Percentiles rank a stretch among this genome's conserved stretches.
Conservation (phyloP, 2,888 invertebrate genomes). For the Liposcelis brunnea region DNA sequence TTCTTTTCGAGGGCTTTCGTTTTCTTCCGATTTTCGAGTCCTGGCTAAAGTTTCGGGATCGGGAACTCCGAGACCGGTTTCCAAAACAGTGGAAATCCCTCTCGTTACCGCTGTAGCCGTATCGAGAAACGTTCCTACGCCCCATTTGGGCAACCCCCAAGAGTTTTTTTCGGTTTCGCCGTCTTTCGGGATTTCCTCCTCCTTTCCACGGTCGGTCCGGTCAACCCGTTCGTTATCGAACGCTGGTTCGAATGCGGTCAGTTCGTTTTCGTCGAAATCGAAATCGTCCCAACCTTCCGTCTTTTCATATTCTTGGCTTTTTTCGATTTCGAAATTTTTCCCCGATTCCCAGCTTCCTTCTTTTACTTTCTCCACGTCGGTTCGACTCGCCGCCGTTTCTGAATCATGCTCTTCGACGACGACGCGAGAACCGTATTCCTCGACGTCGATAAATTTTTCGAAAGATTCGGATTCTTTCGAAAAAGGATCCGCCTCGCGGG, state of each 20-base stretch:
- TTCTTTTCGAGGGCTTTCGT: conserved; percentile 15
- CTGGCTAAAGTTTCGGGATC: conserved; percentile 61
- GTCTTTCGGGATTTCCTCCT: too few relatives aligned
- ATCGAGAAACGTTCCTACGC: conserved; percentile 51
- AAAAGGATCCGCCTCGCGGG: too few relatives aligned
- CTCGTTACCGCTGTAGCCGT: conserved; percentile 66
- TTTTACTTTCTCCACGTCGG: neutral
- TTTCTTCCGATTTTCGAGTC: conserved; percentile 23
- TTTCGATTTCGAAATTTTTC: neutral
- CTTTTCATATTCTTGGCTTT: conserved; percentile 14
- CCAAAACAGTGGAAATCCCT: conserved; percentile 58
- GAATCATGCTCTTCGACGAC: too few relatives aligned
- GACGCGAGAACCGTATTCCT: too few relatives aligned
- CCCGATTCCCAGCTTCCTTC: neutral
- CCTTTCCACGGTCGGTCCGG: too few relatives aligned
- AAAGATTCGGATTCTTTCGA: too few relatives aligned
- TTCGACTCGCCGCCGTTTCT: neutral
- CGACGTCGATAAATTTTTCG: too few relatives aligned
- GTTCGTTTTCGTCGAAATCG: conserved; percentile 28
- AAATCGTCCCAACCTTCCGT: conserved; percentile 31
- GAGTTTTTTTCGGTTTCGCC: conserved; percentile 20
- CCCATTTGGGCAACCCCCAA: conserved; percentile 58
- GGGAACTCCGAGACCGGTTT: conserved; percentile 67
- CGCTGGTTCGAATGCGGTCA: conserved; percentile 23
- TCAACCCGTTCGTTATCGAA: too few relatives aligned